Conservation (phyloP, 2,113 vertebrate species). For the Cygnus atratus region DNA sequence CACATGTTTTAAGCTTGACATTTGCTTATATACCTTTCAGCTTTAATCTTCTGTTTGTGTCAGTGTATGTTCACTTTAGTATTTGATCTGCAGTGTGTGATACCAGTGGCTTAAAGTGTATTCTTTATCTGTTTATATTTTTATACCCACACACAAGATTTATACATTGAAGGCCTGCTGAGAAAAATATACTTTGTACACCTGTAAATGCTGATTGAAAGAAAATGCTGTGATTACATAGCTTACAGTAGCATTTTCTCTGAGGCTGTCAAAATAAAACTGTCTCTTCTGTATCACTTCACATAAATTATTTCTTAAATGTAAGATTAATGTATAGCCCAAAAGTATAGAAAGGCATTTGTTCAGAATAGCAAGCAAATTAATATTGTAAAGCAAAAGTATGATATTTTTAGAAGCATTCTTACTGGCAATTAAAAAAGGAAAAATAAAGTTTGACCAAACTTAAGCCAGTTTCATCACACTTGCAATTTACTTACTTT, state of each 20-base stretch:
- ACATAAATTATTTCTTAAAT: conserved; percentile 1
- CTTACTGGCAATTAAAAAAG: not conserved
- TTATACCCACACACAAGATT: not conserved
- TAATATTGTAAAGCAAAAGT: not conserved
- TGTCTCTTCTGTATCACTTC: not conserved
- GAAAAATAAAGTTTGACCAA: not conserved
- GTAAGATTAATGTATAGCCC: not conserved
- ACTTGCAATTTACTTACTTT: not conserved
- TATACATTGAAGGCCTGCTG: fast-evolving
- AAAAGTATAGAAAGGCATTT: not conserved
- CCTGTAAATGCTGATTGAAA: not conserved
- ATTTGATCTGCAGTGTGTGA: not conserved
- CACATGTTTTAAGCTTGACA: not conserved
- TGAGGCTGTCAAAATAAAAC: conserved; percentile 2
- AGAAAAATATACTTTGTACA: not conserved
- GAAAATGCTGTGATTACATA: not conserved
- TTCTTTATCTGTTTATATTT: not conserved
- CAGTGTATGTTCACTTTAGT: not conserved
- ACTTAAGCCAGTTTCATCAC: not conserved
- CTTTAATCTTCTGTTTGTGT: not conserved
- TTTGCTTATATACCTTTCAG: not conserved
- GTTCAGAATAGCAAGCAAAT: not conserved
- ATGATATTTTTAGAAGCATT: conserved; percentile 20
- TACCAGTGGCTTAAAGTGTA: not conserved
- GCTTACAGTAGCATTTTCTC: not conserved